These are phyloP conservation scores for Disparrhopalites patrizii DNA, from an alignment of 2,888 invertebrate genomes.

Conservation along the genomic window DNA sequence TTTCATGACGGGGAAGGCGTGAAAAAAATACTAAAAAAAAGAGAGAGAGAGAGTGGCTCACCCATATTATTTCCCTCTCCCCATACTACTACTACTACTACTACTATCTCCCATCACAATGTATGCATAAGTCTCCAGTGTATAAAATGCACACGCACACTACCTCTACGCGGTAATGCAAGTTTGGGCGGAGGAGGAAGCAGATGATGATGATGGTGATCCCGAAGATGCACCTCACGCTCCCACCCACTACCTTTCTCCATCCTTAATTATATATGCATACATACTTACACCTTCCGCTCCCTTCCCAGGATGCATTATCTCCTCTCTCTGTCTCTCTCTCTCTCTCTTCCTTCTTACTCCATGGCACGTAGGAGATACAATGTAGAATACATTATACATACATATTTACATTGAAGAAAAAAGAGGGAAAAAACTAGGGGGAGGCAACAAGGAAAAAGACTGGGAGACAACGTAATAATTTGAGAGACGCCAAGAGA, in stretches of 20 bases:
- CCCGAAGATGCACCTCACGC: neutral
- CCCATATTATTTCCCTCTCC: neutral
- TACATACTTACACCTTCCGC: neutral
- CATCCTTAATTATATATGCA: neutral
- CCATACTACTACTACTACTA: neutral
- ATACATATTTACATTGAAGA: too few relatives aligned
- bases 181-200: neutral
- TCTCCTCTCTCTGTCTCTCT: neutral
- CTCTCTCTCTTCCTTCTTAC: neutral
- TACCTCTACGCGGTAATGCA: neutral
- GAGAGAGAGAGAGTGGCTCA: neutral
- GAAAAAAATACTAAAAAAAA: too few relatives aligned
- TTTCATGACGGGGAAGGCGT: too few relatives aligned
- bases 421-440: neutral
- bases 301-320: neutral
- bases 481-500: too few relatives aligned
- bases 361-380: neutral
- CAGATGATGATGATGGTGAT: neutral
- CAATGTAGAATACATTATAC: neutral
- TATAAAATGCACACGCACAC: neutral
- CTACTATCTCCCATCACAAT: neutral
- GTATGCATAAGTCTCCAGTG: neutral
- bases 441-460: neutral
- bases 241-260: neutral
- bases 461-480: too few relatives aligned